These are phyloP conservation scores for Halictus rubicundus DNA, from an alignment of 1,140 invertebrate genomes.

Conservation along the genomic window DNA sequence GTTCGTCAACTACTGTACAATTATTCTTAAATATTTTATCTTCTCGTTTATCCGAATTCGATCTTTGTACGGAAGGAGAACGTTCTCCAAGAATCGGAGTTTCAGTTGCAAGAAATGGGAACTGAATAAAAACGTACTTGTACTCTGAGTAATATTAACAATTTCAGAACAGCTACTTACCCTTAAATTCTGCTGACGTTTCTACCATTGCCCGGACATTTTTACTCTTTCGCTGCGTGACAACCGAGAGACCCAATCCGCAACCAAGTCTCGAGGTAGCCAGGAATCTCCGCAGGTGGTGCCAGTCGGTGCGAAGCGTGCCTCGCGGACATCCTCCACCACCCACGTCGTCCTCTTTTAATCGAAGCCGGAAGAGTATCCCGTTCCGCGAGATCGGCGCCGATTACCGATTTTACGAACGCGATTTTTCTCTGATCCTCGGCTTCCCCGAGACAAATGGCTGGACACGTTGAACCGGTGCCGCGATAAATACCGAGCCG, in stretches of 20 bases:
- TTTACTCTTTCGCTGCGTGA: no score
- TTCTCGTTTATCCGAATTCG: no score
- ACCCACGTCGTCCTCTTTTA: constrained; percentile 46
- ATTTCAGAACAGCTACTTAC: no score
- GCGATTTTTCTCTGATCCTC: background rate
- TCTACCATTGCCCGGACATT: no score
- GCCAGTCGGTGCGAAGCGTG: constrained; percentile 57
- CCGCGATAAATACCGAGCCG: constrained; percentile 45
- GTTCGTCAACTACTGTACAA: no score
- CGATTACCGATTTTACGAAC: background rate
- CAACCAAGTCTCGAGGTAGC: constrained; percentile 31
- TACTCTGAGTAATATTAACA: no score
- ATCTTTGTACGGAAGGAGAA: no score
- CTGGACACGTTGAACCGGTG: background rate
- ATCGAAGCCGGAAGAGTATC: background rate
- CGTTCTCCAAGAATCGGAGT: no score
- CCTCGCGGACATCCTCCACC: constrained; percentile 42
- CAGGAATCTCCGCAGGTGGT: constrained; percentile 49
- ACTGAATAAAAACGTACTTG: no score
- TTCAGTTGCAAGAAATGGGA: no score
- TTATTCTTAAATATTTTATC: no score
- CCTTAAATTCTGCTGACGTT: no score
- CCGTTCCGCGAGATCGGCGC: background rate
- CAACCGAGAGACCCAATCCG: constrained; percentile 47
- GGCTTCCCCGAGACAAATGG: background rate